phyloP scores from a whole-genome alignment of 1,140 invertebrate genomes.

The Cardiocondyla obscurior region DNA sequence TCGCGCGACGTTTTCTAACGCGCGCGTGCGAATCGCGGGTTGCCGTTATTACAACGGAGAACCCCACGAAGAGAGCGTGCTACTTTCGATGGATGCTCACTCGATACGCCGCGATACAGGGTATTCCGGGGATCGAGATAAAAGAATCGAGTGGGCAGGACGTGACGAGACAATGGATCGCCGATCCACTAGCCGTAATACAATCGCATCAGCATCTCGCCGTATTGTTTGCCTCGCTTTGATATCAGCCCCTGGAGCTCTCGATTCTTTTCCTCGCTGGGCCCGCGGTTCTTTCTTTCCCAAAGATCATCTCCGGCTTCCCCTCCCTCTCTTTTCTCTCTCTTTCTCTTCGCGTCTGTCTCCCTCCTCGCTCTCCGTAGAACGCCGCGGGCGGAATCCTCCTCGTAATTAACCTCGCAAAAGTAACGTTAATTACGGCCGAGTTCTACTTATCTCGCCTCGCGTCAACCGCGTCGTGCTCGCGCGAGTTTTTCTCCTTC shows the following conservation, averaged over 20 bases:
- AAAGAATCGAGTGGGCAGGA: slow-evolving; percentile 83
- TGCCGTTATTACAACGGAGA: too few relatives aligned
- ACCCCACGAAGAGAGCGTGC: slow-evolving; percentile 78
- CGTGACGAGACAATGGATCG: slow-evolving; percentile 85
- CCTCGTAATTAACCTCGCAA: slow-evolving; percentile 64
- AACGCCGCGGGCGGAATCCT: slow-evolving; percentile 62
- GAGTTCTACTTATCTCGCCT: slow-evolving; percentile 49
- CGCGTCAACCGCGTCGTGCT: slow-evolving; percentile 39
- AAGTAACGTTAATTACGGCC: slow-evolving; percentile 54
- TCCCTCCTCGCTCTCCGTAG: slow-evolving; percentile 16
- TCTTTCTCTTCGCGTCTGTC: neutral
- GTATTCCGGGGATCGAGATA: slow-evolving; percentile 82
- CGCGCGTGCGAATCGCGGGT: slow-evolving; percentile 24
- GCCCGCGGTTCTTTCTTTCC: slow-evolving; percentile 52
- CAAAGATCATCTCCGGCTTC: neutral
- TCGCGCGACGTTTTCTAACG: too few relatives aligned
- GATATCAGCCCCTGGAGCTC: slow-evolving; percentile 79
- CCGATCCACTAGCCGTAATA: slow-evolving; percentile 83
- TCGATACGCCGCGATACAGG: slow-evolving; percentile 80
- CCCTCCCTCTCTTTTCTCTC: slow-evolving; percentile 26
- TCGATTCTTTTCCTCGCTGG: slow-evolving; percentile 69
- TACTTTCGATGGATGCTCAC: slow-evolving; percentile 84
- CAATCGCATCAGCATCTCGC: slow-evolving; percentile 85
- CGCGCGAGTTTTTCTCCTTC: neutral
- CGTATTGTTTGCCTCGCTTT: slow-evolving; percentile 82